phyloP scores from a whole-genome alignment of 1,140 invertebrate species.

The Pseudobourletiella spinata region DNA sequence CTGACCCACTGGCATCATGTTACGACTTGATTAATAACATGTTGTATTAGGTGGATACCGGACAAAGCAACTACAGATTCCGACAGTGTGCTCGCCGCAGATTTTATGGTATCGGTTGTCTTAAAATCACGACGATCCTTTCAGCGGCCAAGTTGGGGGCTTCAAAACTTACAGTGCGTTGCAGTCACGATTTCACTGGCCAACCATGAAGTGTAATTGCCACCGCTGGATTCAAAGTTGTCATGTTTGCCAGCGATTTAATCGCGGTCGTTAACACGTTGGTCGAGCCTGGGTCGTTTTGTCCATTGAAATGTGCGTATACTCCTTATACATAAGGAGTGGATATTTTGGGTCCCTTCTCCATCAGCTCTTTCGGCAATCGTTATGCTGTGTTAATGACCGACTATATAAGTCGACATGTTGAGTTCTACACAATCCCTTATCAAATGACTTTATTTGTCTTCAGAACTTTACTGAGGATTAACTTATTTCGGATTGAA shows the following conservation, averaged over 20 bases:
- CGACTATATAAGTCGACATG: constrained; percentile 13
- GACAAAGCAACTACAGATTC: too few relatives aligned
- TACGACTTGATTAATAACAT: too few relatives aligned
- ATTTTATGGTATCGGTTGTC: too few relatives aligned
- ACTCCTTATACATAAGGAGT: constrained; percentile 11
- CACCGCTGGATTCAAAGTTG: not conserved
- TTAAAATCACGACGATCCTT: not conserved
- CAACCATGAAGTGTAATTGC: not conserved
- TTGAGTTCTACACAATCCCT: constrained; percentile 4
- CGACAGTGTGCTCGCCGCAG: too few relatives aligned
- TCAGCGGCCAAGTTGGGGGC: not conserved
- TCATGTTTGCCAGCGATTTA: constrained; percentile 8
- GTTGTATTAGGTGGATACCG: too few relatives aligned
- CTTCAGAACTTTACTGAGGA: constrained; percentile 29
- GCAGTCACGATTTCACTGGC: constrained; percentile 4
- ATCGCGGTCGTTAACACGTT: constrained; percentile 1
- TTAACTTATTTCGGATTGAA: constrained; percentile 18
- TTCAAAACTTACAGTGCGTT: constrained; percentile 2
- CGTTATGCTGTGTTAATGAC: not conserved
- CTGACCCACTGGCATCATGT: too few relatives aligned
- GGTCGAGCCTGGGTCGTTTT: not conserved
- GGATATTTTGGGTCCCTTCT: constrained; percentile 22
- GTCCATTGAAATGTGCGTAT: not conserved
- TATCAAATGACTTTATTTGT: not conserved
- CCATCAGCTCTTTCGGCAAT: not conserved